Conservation (phyloP, 2,888 invertebrate genomes). For the Choristoneura rosaceana region DNA sequence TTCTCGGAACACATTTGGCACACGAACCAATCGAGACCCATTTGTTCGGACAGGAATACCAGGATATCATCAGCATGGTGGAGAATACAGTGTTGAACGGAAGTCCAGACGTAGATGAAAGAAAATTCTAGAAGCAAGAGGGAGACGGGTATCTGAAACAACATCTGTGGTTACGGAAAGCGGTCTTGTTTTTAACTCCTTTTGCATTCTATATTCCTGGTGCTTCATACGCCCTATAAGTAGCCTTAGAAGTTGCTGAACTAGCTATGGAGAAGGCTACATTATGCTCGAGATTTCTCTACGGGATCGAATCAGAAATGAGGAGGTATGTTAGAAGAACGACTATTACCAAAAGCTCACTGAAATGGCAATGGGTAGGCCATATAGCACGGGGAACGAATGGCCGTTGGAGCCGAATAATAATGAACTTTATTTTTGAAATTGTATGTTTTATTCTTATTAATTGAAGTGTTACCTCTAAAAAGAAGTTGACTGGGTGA, state of each 20-base stretch:
- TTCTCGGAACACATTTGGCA: constrained; percentile 63
- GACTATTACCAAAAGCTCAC: too few relatives aligned
- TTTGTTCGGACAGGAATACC: constrained; percentile 54
- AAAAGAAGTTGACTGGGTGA: constrained; percentile 45
- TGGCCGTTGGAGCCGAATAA: too few relatives aligned
- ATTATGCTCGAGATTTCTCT: too few relatives aligned
- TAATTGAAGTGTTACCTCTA: constrained; percentile 54
- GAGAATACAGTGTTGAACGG: constrained; percentile 56
- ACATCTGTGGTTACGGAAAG: not conserved
- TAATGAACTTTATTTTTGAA: too few relatives aligned
- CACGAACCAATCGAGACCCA: constrained; percentile 59
- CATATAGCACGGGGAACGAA: too few relatives aligned
- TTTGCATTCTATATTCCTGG: not conserved
- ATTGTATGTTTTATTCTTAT: too few relatives aligned
- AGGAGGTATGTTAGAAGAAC: too few relatives aligned
- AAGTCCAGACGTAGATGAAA: constrained; percentile 58
- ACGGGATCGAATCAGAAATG: too few relatives aligned
- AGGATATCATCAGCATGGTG: constrained; percentile 61
- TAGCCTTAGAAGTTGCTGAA: too few relatives aligned
- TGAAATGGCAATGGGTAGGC: too few relatives aligned
- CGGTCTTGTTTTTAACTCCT: not conserved
- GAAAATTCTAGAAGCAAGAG: constrained; percentile 60
- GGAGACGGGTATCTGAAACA: constrained; percentile 59
- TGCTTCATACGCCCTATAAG: too few relatives aligned
- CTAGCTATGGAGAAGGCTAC: too few relatives aligned